A percentile compares a stretch with the other conserved stretches of the same genome.
These are phyloP conservation scores for Odobenus rosmarus DNA, from an alignment of 2,113 vertebrate species.

Conservation along the genomic window DNA sequence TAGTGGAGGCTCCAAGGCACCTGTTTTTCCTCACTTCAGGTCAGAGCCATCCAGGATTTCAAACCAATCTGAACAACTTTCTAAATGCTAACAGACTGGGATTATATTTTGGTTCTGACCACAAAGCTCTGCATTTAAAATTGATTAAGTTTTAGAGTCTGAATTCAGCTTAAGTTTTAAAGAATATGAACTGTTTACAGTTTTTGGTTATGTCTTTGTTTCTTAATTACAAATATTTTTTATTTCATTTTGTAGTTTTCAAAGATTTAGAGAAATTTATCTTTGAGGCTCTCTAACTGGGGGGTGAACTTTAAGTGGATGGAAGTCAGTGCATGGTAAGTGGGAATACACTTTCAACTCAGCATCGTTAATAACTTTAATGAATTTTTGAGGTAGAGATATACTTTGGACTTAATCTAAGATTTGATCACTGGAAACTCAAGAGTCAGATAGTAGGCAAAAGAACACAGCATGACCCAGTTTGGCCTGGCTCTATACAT, in stretches of 20 bases:
- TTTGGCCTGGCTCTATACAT: background rate
- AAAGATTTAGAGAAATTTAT: background rate
- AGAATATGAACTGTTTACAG: background rate
- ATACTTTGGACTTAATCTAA: constrained; percentile 22
- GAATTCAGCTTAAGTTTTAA: constrained; percentile 30
- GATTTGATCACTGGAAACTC: background rate
- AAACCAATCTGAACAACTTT: background rate
- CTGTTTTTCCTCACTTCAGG: background rate
- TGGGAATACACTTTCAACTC: background rate
- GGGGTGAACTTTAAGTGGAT: background rate
- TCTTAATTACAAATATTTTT: constrained; percentile 16
- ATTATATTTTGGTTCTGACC: background rate
- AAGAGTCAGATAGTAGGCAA: background rate
- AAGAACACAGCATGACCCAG: background rate
- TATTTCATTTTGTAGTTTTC: background rate
- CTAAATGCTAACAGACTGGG: background rate
- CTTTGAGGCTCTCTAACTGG: background rate
- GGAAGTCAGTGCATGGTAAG: background rate
- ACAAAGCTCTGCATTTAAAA: constrained; percentile 14
- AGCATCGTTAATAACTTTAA: background rate
- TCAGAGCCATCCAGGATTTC: background rate
- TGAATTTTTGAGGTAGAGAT: background rate
- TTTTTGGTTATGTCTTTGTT: background rate
- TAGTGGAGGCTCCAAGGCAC: background rate
- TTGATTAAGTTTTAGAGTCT: constrained; percentile 14